A percentile compares a stretch with the other conserved stretches of the same genome.
phyloP scores from a whole-genome alignment of 2,113 vertebrate genomes.

The Chelonoidis abingdonii region DNA sequence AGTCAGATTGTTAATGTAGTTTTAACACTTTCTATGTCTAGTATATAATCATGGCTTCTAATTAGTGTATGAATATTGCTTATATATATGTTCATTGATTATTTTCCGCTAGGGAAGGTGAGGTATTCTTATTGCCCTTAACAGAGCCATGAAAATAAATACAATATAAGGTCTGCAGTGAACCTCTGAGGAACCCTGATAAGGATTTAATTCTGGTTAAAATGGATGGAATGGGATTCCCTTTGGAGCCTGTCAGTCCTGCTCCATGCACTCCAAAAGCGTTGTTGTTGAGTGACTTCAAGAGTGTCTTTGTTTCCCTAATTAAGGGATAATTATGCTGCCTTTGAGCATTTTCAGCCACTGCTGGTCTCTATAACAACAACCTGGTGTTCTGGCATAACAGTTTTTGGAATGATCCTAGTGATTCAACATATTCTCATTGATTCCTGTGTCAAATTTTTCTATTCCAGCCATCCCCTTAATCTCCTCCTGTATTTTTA shows the following conservation, averaged over 20 bases:
- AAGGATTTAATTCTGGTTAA: background rate
- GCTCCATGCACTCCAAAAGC: background rate
- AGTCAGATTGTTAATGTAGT: background rate
- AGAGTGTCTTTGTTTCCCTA: background rate
- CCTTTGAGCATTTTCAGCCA: background rate
- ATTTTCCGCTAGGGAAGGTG: background rate
- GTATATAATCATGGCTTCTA: background rate
- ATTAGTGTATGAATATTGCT: background rate
- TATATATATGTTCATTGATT: background rate
- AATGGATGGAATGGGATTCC: background rate
- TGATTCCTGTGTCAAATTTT: background rate
- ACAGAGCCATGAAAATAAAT: background rate
- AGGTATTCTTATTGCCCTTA: background rate
- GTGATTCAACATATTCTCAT: background rate
- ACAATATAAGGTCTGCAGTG: background rate
- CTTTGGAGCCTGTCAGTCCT: background rate
- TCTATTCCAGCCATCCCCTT: background rate
- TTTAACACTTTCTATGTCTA: background rate
- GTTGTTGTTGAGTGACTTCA: background rate
- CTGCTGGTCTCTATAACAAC: background rate
- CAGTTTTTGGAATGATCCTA: background rate
- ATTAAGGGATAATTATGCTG: background rate
- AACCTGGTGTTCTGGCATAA: background rate
- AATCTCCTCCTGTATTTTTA: background rate
- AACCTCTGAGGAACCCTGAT: background rate